These are phyloP conservation scores for Pseudomyrmex gracilis DNA, from an alignment of 1,140 invertebrate species.

Conservation along the genomic window DNA sequence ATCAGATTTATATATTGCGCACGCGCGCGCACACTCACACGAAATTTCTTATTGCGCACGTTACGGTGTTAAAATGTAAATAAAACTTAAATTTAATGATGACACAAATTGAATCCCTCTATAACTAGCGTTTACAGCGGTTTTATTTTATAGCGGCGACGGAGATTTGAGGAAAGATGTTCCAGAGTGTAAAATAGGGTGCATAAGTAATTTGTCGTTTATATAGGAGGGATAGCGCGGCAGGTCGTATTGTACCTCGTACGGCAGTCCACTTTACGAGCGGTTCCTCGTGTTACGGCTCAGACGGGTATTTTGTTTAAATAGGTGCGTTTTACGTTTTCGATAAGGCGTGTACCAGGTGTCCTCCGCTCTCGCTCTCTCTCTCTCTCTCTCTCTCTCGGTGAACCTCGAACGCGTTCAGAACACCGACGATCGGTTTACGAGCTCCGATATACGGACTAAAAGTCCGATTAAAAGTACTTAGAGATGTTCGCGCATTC, in stretches of 20 bases:
- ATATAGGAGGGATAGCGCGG: slow-evolving; percentile 42
- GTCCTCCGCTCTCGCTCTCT: slow-evolving; percentile 19
- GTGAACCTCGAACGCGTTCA: too few species aligned
- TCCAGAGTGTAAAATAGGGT: slow-evolving; percentile 7
- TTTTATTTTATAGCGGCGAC: slow-evolving; percentile 15
- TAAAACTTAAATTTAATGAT: not conserved
- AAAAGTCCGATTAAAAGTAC: slow-evolving; percentile 34
- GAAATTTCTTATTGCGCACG: too few species aligned
- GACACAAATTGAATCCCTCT: not conserved
- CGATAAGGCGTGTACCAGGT: slow-evolving; percentile 62
- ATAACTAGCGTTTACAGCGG: not conserved
- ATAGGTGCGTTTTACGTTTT: slow-evolving; percentile 58
- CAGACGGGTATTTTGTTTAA: slow-evolving; percentile 69
- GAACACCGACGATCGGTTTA: slow-evolving; percentile 32
- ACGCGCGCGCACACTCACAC: too few species aligned
- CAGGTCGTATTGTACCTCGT: slow-evolving; percentile 58
- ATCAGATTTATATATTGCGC: not conserved
- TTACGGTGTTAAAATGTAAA: not conserved
- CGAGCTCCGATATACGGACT: slow-evolving; percentile 36
- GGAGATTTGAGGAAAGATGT: slow-evolving; percentile 18
- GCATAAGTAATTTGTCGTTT: slow-evolving; percentile 73
- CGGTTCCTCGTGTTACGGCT: slow-evolving; percentile 42
- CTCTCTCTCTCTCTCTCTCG: too few species aligned
- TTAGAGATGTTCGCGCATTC: slow-evolving; percentile 11
- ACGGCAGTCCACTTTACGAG: slow-evolving; percentile 66